Percentiles rank a stretch among this genome's conserved stretches.
phyloP scores from a whole-genome alignment of 2,113 vertebrate genomes.

The Paracanthobrama guichenoti region DNA sequence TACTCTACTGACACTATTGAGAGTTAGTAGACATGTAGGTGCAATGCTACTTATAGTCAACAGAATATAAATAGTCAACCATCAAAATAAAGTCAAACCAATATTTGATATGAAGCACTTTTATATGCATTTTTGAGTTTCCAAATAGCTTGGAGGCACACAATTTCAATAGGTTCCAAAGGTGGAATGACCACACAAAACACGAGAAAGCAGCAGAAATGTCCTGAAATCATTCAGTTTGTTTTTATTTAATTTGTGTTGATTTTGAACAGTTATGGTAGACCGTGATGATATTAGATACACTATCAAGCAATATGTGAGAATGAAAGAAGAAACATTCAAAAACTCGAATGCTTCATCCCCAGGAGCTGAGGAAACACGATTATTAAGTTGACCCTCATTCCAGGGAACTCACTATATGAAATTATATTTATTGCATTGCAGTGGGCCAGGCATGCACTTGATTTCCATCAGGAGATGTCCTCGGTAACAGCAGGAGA shows the following conservation, averaged over 20 bases:
- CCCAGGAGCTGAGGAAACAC: constrained; percentile 6
- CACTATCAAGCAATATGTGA: constrained; percentile 7
- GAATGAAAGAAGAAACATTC: background rate
- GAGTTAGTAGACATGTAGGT: too few relatives aligned
- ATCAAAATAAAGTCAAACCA: too few relatives aligned
- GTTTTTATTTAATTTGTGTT: constrained; percentile 19
- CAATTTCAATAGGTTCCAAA: background rate
- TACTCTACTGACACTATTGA: too few relatives aligned
- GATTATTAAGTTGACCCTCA: constrained; percentile 31
- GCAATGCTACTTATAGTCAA: too few relatives aligned
- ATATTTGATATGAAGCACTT: background rate
- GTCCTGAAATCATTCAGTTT: background rate
- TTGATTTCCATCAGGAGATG: constrained; percentile 30
- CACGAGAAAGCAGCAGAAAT: background rate
- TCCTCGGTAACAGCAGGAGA: background rate
- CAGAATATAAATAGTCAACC: too few relatives aligned
- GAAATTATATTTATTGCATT: constrained; percentile 29
- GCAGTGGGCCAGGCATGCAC: constrained; percentile 7
- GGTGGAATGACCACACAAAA: background rate
- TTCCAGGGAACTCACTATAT: constrained; percentile 19
- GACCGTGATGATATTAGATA: background rate
- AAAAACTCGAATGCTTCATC: background rate
- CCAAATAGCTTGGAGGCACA: background rate
- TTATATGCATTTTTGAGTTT: background rate
- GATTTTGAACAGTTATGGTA: background rate